Evolutionary conservation across 2,888 invertebrate genomes (phyloP).

Genomic region (Pandemis heparana): DNA sequence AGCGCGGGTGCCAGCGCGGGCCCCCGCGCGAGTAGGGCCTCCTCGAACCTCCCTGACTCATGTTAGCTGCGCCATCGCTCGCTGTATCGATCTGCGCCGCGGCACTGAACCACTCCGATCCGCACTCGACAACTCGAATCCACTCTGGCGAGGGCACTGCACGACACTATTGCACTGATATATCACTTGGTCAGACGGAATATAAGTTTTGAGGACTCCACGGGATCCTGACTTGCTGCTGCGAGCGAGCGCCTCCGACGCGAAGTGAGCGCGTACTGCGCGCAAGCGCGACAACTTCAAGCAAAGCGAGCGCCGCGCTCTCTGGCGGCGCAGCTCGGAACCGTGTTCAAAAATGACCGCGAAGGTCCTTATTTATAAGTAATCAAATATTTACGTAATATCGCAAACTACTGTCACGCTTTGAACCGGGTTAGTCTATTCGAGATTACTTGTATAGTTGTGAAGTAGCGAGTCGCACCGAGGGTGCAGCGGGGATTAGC

Average conservation of each 20-base stretch:
- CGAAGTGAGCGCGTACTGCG: constrained; percentile 73
- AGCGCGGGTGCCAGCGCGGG: constrained; percentile 81
- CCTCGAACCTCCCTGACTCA: constrained; percentile 82
- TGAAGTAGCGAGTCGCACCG: constrained; percentile 8
- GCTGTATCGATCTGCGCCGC: constrained; percentile 72
- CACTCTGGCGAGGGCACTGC: constrained; percentile 56
- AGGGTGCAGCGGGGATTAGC: constrained; percentile 45
- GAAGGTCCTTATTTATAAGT: constrained; percentile 56
- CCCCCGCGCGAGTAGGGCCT: constrained; percentile 81
- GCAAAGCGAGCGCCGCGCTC: constrained; percentile 50
- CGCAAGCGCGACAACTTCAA: constrained; percentile 71
- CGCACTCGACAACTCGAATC: constrained; percentile 48
- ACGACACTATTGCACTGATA: constrained; percentile 69
- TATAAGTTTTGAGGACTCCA: constrained; percentile 53
- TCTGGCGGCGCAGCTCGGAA: constrained; percentile 56
- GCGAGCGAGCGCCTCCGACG: constrained; percentile 65
- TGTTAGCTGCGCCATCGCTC: constrained; percentile 71
- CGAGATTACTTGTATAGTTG: not conserved
- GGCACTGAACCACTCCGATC: constrained; percentile 55
- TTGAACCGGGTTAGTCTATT: constrained; percentile 29
- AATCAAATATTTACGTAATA: constrained; percentile 53
- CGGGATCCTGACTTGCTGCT: constrained; percentile 64
- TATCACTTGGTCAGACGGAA: constrained; percentile 47
- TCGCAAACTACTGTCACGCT: constrained; percentile 32
- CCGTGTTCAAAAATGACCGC: constrained; percentile 72